Conservation (phyloP, 1,140 invertebrate genomes). For the Diuraphis noxia region DNA sequence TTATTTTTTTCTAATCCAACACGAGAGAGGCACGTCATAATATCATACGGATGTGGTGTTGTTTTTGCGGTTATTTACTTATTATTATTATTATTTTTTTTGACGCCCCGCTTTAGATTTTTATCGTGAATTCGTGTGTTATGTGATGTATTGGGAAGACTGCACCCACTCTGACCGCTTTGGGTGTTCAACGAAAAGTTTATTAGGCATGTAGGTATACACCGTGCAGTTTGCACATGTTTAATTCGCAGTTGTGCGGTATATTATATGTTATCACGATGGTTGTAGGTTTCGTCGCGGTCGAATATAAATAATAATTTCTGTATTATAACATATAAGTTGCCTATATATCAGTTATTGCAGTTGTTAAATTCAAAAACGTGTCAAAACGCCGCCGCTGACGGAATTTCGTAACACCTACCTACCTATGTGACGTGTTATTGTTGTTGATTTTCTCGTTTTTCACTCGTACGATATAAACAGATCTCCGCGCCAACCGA, state of each 20-base stretch:
- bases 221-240: not conserved
- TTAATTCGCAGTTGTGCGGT: too few relatives aligned
- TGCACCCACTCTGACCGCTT: not conserved
- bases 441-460: constrained; percentile 1
- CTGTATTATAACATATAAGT: not conserved
- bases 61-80: not conserved
- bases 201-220: too few relatives aligned
- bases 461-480: constrained; percentile 2
- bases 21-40: not conserved
- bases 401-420: not conserved
- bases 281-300: not conserved
- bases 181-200: not conserved
- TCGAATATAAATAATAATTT: not conserved
- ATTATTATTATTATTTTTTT: too few relatives aligned
- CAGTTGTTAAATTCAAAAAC: not conserved
- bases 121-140: not conserved
- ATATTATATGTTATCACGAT: too few relatives aligned
- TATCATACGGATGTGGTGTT: not conserved
- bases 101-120: not conserved
- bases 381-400: not conserved
- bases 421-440: not conserved
- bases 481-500: not conserved
- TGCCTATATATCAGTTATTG: too few relatives aligned
- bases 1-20: not conserved
- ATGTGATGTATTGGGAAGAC: too few relatives aligned